Evolutionary conservation across 2,888 invertebrate species (phyloP), one percentile per base, ranked within the genome.

Genomic region (Tinea trinotella): DNA sequence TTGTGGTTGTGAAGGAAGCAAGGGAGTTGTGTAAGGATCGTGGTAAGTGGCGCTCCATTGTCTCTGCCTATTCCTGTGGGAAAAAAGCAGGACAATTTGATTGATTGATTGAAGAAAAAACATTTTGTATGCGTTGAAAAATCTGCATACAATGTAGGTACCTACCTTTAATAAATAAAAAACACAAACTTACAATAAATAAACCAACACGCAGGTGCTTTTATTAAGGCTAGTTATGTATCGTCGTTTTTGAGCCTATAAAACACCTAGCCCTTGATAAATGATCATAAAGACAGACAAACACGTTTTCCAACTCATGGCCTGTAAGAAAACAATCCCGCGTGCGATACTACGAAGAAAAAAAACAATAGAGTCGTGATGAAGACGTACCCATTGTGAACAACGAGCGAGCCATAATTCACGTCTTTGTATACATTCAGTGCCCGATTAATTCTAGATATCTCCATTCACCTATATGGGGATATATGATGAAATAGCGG

Each of bases 371-470:
- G 80, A 68, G 66, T 70, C 77, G 76, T 85, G 87, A 87, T 86
- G 85, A 86, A 87, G 87, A 85, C 79, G 84, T 84, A 75, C 70
- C 81, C 82, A 86, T 86, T 87, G 87, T 86, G 75, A 75, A 69
- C 74, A 76, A 76, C 82, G 84, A 84, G 77, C 72, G 71, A 69
- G 75, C 72, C 68, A 86, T 87, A 86, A 80, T 79, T 86, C 84
- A 86, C 79, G 68, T 76, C 82, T 84, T 85, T 85, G 85, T 85
- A 70, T 71, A 69, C 72, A 74, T 76, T 75, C 71, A 74, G 79
- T 74, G 76, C 70, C 67, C 83, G 82, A 84, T 85, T 85, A 85
- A 85, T 85, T 77, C 81, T 79, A 84, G 82, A 85, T 85, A 85
- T 84, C 85, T 85, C 81, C 71, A 84, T 85, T 84, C 72, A 70